Evolutionary conservation across 2,113 vertebrate species (phyloP), one percentile per base, ranked within the genome.

Genomic region (Bubo blakistoni): DNA sequence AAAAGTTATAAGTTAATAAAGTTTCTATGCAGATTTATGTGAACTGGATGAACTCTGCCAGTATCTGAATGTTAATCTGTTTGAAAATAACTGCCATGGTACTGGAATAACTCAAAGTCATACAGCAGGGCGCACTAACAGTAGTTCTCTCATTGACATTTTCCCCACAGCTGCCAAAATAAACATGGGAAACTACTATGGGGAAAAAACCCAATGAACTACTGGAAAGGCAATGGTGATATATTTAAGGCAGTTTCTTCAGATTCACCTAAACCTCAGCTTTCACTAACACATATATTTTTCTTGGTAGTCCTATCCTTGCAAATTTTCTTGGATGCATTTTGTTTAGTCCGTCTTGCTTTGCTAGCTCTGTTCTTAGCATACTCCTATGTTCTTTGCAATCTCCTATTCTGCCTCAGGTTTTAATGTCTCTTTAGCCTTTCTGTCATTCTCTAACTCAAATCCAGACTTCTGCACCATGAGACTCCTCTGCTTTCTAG

Each of bases 11-110:
- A 81, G 77, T 91, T 96, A 90, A 95, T 97, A 96, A 94, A 91
- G 92, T 92, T 69, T 89, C 80, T 92, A 58, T 81, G 76, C 58
- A 87, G 67, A 92, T 87, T 81, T 92, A 92, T 72, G 92, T 85
- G 76, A 94, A 82, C 88, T 93, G 85, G 88, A 88, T 82, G 86
- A 90, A 85, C 47, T 93, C 58, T 86, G 55, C 76, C 57, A 67
- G 42, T 91, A 85, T 82, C 91, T 81, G 89, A 88, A 97, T 95
- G 95, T 96, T 98, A 97, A 97, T 97, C 88, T 98, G 96, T 93
- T 96, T 95, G 95, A 95, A 97, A 98, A 97, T 76, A 97, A 95
- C 97, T 93, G 94, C 96, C 4, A 18, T 78, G 96, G 96, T 63
- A 95, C 96, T 95, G 94, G 97, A 97, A 93, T 96, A 97, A 81